Percentiles rank a stretch among this genome's conserved stretches.
Evolutionary conservation across 2,888 invertebrate species (phyloP).

Genomic region (Drosophila niveifrons): DNA sequence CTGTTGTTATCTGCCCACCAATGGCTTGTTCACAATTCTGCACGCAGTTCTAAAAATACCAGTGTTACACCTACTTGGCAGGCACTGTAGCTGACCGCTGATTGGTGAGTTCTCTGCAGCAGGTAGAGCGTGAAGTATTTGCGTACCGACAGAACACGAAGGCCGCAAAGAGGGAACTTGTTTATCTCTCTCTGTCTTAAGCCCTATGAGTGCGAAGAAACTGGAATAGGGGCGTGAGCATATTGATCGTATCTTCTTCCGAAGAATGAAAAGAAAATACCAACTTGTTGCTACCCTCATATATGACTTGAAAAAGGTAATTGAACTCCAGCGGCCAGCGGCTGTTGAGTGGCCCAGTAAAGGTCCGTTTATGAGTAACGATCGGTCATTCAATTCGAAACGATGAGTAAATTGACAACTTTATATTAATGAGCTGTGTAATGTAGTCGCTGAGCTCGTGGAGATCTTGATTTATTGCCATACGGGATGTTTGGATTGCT

Average conservation of each 20-base stretch:
- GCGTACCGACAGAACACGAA: slow-evolving; percentile 32
- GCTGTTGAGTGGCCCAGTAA: slow-evolving; percentile 3
- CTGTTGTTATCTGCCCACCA: neutral
- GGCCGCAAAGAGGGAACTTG: slow-evolving; percentile 23
- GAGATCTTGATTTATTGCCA: slow-evolving; percentile 24
- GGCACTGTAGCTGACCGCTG: slow-evolving; percentile 38
- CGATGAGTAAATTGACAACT: slow-evolving; percentile 52
- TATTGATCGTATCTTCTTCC: slow-evolving; percentile 19
- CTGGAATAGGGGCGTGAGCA: slow-evolving; percentile 47
- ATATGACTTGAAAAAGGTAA: slow-evolving; percentile 43
- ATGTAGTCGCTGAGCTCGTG: slow-evolving; percentile 2
- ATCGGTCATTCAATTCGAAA: slow-evolving; percentile 48
- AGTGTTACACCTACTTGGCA: slow-evolving; percentile 1
- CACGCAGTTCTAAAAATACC: slow-evolving; percentile 13
- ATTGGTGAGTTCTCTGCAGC: slow-evolving; percentile 39
- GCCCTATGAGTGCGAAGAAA: slow-evolving; percentile 42
- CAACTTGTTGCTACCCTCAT: slow-evolving; percentile 50
- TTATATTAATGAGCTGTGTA: slow-evolving; percentile 28
- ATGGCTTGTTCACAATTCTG: slow-evolving; percentile 12
- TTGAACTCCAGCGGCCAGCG: slow-evolving; percentile 42
- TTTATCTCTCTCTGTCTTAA: slow-evolving; percentile 13
- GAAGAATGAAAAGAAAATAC: slow-evolving; percentile 9
- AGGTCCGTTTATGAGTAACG: slow-evolving; percentile 40
- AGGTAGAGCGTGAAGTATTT: slow-evolving; percentile 55
- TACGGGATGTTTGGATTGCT: slow-evolving; percentile 46